Evolutionary conservation across 2,113 vertebrate genomes (phyloP).

Genomic region (Propithecus coquereli): DNA sequence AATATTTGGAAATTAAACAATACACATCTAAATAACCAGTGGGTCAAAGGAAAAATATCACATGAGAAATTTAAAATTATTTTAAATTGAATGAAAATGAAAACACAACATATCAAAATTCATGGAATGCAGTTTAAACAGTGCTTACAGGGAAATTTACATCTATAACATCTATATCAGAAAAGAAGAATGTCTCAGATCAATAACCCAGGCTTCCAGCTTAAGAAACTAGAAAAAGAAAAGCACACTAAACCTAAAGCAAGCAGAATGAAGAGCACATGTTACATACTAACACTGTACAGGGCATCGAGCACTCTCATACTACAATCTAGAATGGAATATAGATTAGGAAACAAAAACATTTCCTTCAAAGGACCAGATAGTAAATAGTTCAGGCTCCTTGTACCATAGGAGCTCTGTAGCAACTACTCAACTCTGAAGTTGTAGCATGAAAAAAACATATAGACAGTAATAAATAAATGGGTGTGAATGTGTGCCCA

Average conservation of each 20-base stretch:
- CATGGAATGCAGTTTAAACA: background rate
- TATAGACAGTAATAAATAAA: background rate
- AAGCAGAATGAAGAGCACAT: no score
- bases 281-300: rapidly evolving
- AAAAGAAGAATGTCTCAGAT: background rate
- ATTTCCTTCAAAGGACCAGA: background rate
- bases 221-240: background rate
- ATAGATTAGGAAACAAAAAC: background rate
- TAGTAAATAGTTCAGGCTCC: background rate
- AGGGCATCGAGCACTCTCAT: rapidly evolving
- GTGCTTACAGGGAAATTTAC: background rate
- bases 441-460: background rate
- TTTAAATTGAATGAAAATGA: background rate
- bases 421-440: no score
- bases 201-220: background rate
- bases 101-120: background rate
- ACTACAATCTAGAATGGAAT: background rate
- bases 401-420: background rate
- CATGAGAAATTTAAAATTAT: background rate
- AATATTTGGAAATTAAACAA: background rate
- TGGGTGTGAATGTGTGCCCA: background rate
- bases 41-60: background rate
- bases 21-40: background rate
- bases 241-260: background rate
- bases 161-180: background rate